Evolutionary conservation across 2,113 vertebrate species (phyloP).

Genomic region (Pangasianodon hypophthalmus): DNA sequence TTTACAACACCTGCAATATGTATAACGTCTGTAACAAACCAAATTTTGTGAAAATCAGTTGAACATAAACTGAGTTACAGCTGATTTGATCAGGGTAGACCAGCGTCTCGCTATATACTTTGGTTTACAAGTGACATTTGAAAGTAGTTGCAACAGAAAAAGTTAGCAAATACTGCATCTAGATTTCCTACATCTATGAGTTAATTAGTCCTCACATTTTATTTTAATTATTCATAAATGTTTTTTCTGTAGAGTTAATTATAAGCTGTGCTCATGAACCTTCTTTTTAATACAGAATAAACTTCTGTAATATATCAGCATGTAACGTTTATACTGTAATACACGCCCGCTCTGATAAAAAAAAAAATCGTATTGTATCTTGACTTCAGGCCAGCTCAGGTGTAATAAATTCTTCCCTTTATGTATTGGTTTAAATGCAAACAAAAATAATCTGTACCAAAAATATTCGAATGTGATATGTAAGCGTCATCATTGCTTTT

Average conservation of each 20-base stretch:
- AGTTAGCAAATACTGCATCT: background rate
- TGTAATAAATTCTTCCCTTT: conserved; percentile 64
- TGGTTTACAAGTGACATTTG: background rate
- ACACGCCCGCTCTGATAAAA: conserved; percentile 15
- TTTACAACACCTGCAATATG: background rate
- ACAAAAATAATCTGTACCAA: conserved; percentile 84
- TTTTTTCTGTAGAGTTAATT: background rate
- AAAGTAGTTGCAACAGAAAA: background rate
- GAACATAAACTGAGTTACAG: background rate
- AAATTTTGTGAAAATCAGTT: background rate
- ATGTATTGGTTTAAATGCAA: conserved; percentile 71
- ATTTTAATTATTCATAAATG: background rate
- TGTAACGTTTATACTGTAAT: conserved; percentile 62
- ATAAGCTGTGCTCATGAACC: conserved; percentile 4
- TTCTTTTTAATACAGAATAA: conserved; percentile 14
- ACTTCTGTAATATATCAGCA: conserved; percentile 67
- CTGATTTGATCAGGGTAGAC: background rate
- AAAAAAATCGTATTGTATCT: background rate
- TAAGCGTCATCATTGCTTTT: conserved; percentile 56
- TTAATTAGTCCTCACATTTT: background rate
- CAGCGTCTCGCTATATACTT: background rate
- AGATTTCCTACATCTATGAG: background rate
- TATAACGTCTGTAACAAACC: background rate
- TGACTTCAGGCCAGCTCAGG: conserved; percentile 48
- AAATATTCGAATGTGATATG: conserved; percentile 77